Percentiles rank a stretch among this genome's conserved stretches.
phyloP scores from a whole-genome alignment of 2,797 vertebrate species.

The Spinus olivaceus region DNA sequence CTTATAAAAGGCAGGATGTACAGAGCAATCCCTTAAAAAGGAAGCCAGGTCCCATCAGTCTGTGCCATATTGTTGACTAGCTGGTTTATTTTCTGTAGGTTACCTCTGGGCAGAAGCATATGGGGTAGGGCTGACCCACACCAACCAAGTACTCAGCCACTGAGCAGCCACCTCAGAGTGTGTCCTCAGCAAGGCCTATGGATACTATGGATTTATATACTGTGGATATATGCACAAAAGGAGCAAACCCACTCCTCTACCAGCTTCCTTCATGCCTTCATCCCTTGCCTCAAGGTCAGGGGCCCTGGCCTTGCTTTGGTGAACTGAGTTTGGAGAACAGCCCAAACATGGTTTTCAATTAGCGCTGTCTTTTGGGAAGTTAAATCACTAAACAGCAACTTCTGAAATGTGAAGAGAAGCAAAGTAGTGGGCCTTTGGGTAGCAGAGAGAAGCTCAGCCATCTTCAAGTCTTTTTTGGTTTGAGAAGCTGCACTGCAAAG shows the following conservation, averaged over 20 bases:
- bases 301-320: not conserved
- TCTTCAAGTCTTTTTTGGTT: not conserved
- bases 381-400: not conserved
- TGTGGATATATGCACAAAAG: not conserved
- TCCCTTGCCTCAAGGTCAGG: not conserved
- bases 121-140: not conserved
- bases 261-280: not conserved
- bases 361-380: not conserved
- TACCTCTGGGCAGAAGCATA: not conserved
- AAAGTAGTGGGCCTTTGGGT: not conserved
- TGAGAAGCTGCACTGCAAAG: not conserved
- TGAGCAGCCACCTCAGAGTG: not conserved
- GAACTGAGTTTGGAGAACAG: not conserved
- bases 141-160: not conserved
- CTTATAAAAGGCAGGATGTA: not conserved
- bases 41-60: not conserved
- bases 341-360: not conserved
- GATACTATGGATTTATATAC: not conserved
- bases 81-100: not conserved
- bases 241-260: not conserved
- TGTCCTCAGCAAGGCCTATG: not conserved
- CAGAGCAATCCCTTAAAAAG: not conserved
- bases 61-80: not conserved
- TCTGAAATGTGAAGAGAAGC: not conserved
- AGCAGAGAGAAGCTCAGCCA: not conserved